These are phyloP conservation scores for Athalia cordata DNA, from an alignment of 2,888 invertebrate genomes.

Conservation along the genomic window DNA sequence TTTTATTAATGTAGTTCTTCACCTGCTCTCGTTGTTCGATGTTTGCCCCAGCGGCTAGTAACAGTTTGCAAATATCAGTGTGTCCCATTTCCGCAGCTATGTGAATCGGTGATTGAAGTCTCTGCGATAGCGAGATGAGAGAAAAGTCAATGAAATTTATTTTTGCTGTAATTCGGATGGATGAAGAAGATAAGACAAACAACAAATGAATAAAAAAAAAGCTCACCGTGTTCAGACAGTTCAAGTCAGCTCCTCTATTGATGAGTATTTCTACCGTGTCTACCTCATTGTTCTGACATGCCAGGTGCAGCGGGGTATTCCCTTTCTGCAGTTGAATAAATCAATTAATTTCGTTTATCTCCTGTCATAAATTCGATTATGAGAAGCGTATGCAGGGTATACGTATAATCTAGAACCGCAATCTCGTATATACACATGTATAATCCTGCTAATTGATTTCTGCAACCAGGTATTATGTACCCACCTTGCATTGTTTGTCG, in stretches of 20 bases:
- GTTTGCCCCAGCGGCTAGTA: constrained; percentile 80
- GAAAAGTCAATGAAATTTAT: not conserved
- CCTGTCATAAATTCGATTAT: not conserved
- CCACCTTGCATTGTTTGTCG: constrained; percentile 81
- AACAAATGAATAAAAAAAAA: constrained; percentile 46
- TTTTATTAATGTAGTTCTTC: constrained; percentile 25
- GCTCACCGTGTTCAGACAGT: constrained; percentile 83
- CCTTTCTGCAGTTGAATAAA: constrained; percentile 76
- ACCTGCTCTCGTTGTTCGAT: constrained; percentile 79
- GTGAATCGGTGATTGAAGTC: constrained; percentile 86
- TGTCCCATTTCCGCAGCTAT: constrained; percentile 85
- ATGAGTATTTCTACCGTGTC: constrained; percentile 83
- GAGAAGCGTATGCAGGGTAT: constrained; percentile 13
- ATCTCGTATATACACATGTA: not conserved
- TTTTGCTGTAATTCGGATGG: not conserved
- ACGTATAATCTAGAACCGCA: not conserved
- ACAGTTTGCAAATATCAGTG: constrained; percentile 79
- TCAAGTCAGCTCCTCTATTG: constrained; percentile 82
- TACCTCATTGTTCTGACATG: constrained; percentile 82
- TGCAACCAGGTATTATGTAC: not conserved
- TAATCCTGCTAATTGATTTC: no score
- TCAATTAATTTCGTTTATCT: not conserved
- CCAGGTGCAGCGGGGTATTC: constrained; percentile 84
- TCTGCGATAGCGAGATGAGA: constrained; percentile 71
- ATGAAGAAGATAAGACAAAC: not conserved